These are phyloP conservation scores for Chrysochloris asiatica DNA, from an alignment of 2,113 vertebrate species.

Conservation along the genomic window DNA sequence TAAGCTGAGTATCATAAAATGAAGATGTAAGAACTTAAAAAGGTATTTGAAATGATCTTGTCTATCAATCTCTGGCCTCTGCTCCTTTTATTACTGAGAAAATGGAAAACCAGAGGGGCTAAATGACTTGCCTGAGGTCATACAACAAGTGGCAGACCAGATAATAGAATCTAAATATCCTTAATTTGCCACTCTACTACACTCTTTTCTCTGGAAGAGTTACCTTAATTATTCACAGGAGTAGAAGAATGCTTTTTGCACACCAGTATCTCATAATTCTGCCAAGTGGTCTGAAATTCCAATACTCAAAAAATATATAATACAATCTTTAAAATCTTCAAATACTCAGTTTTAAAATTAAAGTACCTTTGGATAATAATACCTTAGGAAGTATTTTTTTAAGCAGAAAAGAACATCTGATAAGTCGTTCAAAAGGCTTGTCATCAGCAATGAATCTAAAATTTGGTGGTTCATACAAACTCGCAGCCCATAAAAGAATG, in stretches of 20 bases:
- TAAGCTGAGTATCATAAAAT: background rate
- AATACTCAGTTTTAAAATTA: background rate
- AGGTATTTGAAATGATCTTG: background rate
- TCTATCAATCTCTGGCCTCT: fast-evolving
- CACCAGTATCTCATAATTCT: background rate
- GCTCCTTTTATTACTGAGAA: background rate
- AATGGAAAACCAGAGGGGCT: background rate
- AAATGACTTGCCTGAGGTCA: background rate
- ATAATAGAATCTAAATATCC: background rate
- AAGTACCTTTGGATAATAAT: background rate
- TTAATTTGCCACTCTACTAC: background rate
- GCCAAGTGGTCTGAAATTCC: background rate
- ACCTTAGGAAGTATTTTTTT: too few relatives aligned
- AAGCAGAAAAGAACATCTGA: too few relatives aligned
- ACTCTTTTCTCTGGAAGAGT: background rate
- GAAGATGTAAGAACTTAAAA: background rate
- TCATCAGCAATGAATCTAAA: too few relatives aligned
- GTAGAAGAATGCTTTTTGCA: background rate
- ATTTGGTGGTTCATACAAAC: too few relatives aligned
- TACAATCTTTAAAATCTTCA: background rate
- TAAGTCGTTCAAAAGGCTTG: too few relatives aligned
- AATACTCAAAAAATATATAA: background rate
- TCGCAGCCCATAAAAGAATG: too few relatives aligned
- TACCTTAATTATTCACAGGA: background rate
- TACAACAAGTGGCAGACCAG: background rate